Evolutionary conservation across 2,113 vertebrate genomes (phyloP).

Genomic region (Lampris incognitus): DNA sequence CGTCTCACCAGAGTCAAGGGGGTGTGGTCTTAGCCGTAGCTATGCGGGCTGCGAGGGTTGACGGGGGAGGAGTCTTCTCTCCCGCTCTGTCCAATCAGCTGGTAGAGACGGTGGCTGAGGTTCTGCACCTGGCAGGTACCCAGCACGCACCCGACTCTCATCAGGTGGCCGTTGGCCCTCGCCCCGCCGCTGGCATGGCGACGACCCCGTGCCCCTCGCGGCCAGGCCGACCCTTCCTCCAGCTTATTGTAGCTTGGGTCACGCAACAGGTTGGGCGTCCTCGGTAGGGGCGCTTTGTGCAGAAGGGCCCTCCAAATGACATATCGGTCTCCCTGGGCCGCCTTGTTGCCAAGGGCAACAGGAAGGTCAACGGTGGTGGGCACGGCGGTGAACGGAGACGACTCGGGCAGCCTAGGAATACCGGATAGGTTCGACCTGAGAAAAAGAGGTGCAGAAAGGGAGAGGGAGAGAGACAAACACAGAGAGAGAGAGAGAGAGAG

Average conservation of each 20-base stretch:
- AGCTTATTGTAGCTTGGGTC: slow-evolving; percentile 18
- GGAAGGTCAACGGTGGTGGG: slow-evolving; percentile 37
- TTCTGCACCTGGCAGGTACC: slow-evolving; percentile 94
- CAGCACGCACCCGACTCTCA: slow-evolving; percentile 88
- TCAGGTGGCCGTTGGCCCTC: slow-evolving; percentile 69
- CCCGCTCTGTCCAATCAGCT: slow-evolving; percentile 84
- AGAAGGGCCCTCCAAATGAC: slow-evolving; percentile 60
- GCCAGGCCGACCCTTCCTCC: slow-evolving; percentile 8
- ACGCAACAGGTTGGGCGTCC: slow-evolving; percentile 7
- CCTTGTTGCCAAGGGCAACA: slow-evolving; percentile 34
- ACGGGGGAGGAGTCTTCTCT: slow-evolving; percentile 85
- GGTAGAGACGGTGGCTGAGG: slow-evolving; percentile 91
- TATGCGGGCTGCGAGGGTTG: slow-evolving; percentile 89
- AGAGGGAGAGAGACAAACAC: background rate
- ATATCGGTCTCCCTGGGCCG: slow-evolving; percentile 45
- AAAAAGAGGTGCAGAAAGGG: background rate
- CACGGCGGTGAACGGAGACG: slow-evolving; percentile 9
- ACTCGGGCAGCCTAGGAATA: slow-evolving; percentile 34
- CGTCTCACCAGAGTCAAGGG: background rate
- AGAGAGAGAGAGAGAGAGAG: slow-evolving; percentile 20
- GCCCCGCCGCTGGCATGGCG: slow-evolving; percentile 61
- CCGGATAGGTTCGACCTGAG: slow-evolving; percentile 56
- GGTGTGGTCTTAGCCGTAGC: slow-evolving; percentile 85
- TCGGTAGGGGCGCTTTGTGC: slow-evolving; percentile 57
- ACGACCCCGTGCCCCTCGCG: slow-evolving; percentile 63